These are phyloP conservation scores for Trichonephila clavata DNA, from an alignment of 1,140 invertebrate species.

Conservation along the genomic window DNA sequence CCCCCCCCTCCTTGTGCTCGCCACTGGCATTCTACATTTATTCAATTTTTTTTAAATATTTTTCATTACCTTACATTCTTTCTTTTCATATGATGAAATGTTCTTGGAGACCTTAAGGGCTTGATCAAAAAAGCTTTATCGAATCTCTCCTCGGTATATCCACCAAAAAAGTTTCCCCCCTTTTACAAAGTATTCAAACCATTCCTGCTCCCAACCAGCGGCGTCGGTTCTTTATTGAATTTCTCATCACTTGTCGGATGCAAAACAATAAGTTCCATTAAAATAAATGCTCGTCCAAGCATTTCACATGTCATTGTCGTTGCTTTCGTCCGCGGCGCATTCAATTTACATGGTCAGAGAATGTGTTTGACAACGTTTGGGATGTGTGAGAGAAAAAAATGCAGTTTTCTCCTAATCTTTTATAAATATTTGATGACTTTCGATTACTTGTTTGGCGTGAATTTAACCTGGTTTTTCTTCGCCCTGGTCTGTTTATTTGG, in stretches of 20 bases:
- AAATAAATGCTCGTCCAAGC: constrained; percentile 25
- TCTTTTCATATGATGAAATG: too few relatives aligned
- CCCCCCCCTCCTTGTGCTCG: too few relatives aligned
- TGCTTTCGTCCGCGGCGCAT: constrained; percentile 18
- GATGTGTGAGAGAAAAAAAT: background rate
- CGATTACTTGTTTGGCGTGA: background rate
- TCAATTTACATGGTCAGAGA: constrained; percentile 46
- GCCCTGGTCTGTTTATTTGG: background rate
- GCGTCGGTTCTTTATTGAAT: constrained; percentile 52
- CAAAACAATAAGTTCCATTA: constrained; percentile 68
- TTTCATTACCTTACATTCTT: too few relatives aligned
- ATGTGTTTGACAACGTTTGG: constrained; percentile 42
- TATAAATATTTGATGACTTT: constrained; percentile 66
- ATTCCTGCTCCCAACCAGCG: background rate
- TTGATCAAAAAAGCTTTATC: too few relatives aligned
- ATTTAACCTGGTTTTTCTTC: background rate
- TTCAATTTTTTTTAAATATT: too few relatives aligned
- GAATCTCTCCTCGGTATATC: too few relatives aligned
- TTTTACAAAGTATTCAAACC: background rate
- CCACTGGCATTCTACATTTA: too few relatives aligned
- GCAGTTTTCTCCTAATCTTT: background rate
- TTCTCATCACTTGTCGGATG: constrained; percentile 50
- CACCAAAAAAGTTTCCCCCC: too few relatives aligned
- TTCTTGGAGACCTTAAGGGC: too few relatives aligned
- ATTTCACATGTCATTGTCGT: background rate